These are phyloP conservation scores for Mormoops blainvillei DNA, from an alignment of 2,113 vertebrate genomes.

Conservation along the genomic window DNA sequence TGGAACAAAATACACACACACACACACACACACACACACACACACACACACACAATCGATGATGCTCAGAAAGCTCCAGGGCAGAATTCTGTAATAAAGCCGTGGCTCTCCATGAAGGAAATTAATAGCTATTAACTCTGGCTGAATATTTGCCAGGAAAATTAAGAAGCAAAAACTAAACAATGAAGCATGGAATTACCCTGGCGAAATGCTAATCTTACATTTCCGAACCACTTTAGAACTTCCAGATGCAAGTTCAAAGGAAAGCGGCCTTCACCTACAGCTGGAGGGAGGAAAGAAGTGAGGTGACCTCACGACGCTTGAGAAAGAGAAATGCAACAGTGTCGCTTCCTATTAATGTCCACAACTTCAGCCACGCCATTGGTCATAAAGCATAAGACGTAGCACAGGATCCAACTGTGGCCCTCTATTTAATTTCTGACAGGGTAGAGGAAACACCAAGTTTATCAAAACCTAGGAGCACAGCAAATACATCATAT, in stretches of 20 bases:
- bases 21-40: not conserved
- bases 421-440: not conserved
- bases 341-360: not conserved
- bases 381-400: not conserved
- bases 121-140: slow-evolving; percentile 37
- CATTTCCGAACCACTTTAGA: not conserved
- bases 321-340: not conserved
- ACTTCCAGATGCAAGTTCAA: not conserved
- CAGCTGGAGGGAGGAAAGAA: not conserved
- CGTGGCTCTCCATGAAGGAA: not conserved
- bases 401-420: not conserved
- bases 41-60: not conserved
- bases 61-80: not conserved
- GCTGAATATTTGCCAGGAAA: not conserved
- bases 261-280: not conserved
- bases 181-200: not conserved
- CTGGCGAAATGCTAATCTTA: not conserved
- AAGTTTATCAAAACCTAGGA: not conserved
- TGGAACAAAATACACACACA: not conserved
- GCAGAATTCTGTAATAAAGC: slow-evolving; percentile 24
- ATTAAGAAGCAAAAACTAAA: not conserved
- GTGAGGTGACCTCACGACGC: not conserved
- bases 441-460: not conserved
- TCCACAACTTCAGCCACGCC: not conserved
- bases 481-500: not conserved